A percentile compares a stretch with the other conserved stretches of the same genome.
phyloP scores from a whole-genome alignment of 2,797 vertebrate genomes.

The Potorous gilbertii region DNA sequence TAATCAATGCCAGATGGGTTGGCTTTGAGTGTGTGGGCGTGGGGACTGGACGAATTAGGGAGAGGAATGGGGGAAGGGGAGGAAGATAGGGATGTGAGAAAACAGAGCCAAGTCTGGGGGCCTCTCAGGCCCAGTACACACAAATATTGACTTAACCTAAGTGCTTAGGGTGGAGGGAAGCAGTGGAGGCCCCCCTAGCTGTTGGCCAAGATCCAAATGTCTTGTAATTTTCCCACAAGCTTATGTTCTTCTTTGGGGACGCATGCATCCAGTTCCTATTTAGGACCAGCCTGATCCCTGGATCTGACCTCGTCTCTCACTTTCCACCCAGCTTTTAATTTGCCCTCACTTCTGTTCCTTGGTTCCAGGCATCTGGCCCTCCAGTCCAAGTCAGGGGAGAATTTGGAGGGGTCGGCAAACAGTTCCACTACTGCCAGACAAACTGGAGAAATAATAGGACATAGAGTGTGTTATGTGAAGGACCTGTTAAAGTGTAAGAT shows the following conservation, averaged over 20 bases:
- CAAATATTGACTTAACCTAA: conserved; percentile 52
- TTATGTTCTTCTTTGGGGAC: not conserved
- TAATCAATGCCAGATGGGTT: conserved; percentile 74
- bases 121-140: conserved; percentile 63
- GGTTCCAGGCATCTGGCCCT: not conserved
- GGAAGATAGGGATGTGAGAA: conserved; percentile 47
- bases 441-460: not conserved
- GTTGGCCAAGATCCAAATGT: not conserved
- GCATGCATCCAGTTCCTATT: not conserved
- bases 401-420: not conserved
- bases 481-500: not conserved
- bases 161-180: conserved; percentile 20
- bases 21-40: conserved; percentile 71
- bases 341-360: not conserved
- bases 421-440: not conserved
- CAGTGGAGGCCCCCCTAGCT: not conserved
- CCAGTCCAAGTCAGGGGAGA: not conserved
- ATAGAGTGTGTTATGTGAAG: not conserved
- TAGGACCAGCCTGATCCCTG: not conserved
- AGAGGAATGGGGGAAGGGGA: conserved; percentile 70
- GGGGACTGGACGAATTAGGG: conserved; percentile 71
- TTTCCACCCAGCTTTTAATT: not conserved
- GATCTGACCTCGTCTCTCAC: not conserved
- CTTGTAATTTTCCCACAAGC: not conserved
- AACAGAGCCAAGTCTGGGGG: conserved; percentile 63